Evolutionary conservation across 2,888 invertebrate genomes (phyloP), one percentile per base, ranked within the genome.

Genomic region (Eupelmus urozonus): DNA sequence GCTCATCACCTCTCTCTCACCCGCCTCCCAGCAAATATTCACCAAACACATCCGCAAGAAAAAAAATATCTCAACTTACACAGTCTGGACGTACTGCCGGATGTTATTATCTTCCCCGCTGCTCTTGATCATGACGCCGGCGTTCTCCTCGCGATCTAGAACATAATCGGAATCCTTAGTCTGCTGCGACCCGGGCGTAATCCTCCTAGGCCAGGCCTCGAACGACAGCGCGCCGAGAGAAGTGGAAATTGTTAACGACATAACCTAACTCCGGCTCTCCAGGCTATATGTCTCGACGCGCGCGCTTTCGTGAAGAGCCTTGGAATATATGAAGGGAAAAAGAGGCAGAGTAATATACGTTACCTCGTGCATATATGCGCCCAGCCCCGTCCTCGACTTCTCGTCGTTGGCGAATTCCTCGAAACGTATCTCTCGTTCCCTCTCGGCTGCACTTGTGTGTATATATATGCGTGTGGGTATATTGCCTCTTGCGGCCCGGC

Each of bases 41-140:
- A n/a, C n/a, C n/a, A n/a, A n/a, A n/a, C n/a, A n/a, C n/a, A n/a
- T n/a, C n/a, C n/a, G 16, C 16, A 40, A 11, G n/a, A n/a, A n/a
- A 5, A 63, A 40, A 62, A 23, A 67, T 55, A 49, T 60, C 27
- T 0, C 5, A 62, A 83, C 85, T 85, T 84, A 86, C 85, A 85
- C 83, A 75, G 84, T 83, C 81, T 86, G 86, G 25, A 81, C 82
- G 72, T 82, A 82, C 45, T 80, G 80, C 66, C 84, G 81, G 69
- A 85, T 73, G n/a, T n/a, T n/a, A 27, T 82, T 85, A 29, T 85
- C 85, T 78, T 85, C 85, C 16, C 83, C 84, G 67, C 82, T 83
- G 67, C 82, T 76, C 76, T 86, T 86, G 25, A 86, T 86, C 86
- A 86, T 85, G 60, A 82, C 72, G 81, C 23, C 51, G 42, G 25